Evolutionary conservation across 2,888 invertebrate genomes (phyloP).

Genomic region (Pycnomerus fuliginosus): DNA sequence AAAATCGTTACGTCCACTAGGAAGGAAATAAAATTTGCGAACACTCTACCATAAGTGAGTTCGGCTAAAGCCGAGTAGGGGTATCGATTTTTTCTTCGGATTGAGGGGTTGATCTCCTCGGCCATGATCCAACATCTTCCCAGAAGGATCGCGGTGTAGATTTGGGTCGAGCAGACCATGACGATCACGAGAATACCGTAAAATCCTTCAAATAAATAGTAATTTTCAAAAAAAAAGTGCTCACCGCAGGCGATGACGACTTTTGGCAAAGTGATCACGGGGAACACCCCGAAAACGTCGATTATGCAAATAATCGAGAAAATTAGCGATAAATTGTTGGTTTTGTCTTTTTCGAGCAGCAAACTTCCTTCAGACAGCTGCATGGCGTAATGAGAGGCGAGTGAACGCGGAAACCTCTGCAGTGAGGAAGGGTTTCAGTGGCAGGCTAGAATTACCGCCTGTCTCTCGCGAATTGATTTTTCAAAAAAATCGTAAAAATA

Average conservation of each 20-base stretch:
- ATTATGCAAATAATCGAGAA: constrained; percentile 75
- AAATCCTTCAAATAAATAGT: constrained; percentile 56
- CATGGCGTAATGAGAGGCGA: neutral
- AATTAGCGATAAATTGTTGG: constrained; percentile 62
- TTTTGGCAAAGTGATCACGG: constrained; percentile 73
- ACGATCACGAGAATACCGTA: constrained; percentile 70
- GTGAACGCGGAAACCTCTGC: neutral
- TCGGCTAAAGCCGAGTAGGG: constrained; percentile 85
- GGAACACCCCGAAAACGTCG: constrained; percentile 82
- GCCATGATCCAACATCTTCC: constrained; percentile 83
- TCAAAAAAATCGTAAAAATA: too few relatives aligned
- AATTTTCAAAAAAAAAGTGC: constrained; percentile 23
- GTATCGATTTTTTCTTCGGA: constrained; percentile 58
- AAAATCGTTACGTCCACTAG: constrained; percentile 75
- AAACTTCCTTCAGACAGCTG: constrained; percentile 7
- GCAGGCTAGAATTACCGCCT: too few relatives aligned
- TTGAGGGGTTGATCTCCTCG: constrained; percentile 66
- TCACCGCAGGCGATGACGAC: constrained; percentile 75
- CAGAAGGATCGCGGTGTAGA: constrained; percentile 78
- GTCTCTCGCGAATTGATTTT: too few relatives aligned
- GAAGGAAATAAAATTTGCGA: constrained; percentile 64
- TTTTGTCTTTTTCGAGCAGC: constrained; percentile 4
- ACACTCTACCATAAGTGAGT: constrained; percentile 67
- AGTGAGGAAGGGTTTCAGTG: too few relatives aligned
- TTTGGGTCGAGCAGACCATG: constrained; percentile 67